Percentiles rank a stretch among this genome's conserved stretches.
Conservation (phyloP, 2,888 invertebrate genomes). For the Platycheirus rosarum region DNA sequence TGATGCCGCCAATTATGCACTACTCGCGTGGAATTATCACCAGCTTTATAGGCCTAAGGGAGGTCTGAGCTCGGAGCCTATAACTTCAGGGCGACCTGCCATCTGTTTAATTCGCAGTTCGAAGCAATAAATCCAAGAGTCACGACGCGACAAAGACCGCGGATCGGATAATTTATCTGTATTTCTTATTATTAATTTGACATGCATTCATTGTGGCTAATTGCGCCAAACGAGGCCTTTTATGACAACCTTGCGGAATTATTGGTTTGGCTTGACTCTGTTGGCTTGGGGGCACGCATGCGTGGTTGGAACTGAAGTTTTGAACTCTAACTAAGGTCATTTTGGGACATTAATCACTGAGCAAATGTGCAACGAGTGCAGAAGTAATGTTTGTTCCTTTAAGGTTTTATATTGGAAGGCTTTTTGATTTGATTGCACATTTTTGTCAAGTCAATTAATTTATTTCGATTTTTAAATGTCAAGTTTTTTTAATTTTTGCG, state of each 20-base stretch:
- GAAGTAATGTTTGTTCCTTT: neutral
- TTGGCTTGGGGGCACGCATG: conserved; percentile 50
- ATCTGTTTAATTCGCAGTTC: conserved; percentile 56
- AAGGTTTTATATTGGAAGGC: neutral
- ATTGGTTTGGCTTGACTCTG: conserved; percentile 53
- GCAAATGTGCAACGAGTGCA: conserved; percentile 53
- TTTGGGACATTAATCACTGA: conserved; percentile 61
- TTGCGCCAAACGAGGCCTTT: conserved; percentile 81
- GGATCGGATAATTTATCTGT: conserved; percentile 74
- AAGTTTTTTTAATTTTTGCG: conserved; percentile 51
- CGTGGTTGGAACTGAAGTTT: conserved; percentile 18
- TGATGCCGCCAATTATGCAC: conserved; percentile 75
- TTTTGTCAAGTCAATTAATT: conserved; percentile 64
- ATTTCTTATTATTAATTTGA: conserved; percentile 81
- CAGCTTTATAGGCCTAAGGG: conserved; percentile 77
- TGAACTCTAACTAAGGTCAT: conserved; percentile 58
- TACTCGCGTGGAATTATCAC: conserved; percentile 72
- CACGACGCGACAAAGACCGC: conserved; percentile 65
- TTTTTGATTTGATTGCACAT: conserved; percentile 54
- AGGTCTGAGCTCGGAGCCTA: conserved; percentile 77
- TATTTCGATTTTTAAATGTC: conserved; percentile 62
- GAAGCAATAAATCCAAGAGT: conserved; percentile 68
- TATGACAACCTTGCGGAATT: conserved; percentile 74
- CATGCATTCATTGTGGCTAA: conserved; percentile 82
- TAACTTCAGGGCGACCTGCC: conserved; percentile 48